Conservation (phyloP, 2,888 invertebrate species). For the Uropetala carovei region DNA sequence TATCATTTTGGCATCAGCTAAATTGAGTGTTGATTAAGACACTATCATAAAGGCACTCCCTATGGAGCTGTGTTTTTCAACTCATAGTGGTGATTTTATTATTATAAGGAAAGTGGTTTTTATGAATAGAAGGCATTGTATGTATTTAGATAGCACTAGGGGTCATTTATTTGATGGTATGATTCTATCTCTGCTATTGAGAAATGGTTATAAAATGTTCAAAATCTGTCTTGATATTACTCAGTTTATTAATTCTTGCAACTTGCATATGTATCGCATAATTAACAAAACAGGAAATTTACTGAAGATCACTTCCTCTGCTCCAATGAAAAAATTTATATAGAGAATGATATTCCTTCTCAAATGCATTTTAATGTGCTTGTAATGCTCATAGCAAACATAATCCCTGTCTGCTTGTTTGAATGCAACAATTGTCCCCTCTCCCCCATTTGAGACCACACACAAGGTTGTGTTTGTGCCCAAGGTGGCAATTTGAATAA, state of each 20-base stretch:
- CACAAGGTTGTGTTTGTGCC: not conserved
- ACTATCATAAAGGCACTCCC: too few species aligned
- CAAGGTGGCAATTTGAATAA: conserved; percentile 8
- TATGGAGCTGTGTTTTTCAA: too few species aligned
- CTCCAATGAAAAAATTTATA: not conserved
- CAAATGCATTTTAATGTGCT: not conserved
- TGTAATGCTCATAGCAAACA: not conserved
- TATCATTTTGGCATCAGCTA: too few species aligned
- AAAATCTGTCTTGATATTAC: not conserved
- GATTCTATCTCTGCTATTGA: not conserved
- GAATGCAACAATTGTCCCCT: not conserved
- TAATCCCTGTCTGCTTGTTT: conserved; percentile 36
- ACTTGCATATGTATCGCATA: not conserved
- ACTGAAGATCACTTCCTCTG: not conserved
- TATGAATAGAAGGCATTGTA: too few species aligned
- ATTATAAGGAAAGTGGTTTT: too few species aligned
- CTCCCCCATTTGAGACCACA: not conserved
- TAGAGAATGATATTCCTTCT: not conserved
- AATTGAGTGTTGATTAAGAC: too few species aligned
- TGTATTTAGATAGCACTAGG: not conserved
- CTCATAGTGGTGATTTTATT: too few species aligned
- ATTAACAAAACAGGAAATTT: not conserved
- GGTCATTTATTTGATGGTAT: not conserved
- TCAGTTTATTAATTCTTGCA: not conserved
- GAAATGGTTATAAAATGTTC: not conserved